phyloP scores from a whole-genome alignment of 2,888 invertebrate genomes.

The Phalangium opilio region DNA sequence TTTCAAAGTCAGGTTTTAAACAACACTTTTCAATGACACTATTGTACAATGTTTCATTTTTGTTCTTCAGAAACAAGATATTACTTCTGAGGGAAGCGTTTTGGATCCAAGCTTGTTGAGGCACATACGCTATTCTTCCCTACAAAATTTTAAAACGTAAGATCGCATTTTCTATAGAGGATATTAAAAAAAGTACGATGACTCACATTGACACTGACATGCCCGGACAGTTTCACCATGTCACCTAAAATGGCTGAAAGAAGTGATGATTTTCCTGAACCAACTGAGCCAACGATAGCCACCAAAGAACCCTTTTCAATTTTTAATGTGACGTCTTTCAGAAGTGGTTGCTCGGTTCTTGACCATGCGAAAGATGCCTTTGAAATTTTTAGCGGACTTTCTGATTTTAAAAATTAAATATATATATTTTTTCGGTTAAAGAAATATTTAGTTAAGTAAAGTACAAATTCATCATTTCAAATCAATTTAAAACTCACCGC shows the following conservation, averaged over 20 bases:
- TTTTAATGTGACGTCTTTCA: conserved; percentile 14
- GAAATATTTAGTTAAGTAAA: too few relatives aligned
- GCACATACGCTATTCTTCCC: too few relatives aligned
- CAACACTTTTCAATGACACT: conserved; percentile 21
- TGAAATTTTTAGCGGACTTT: too few relatives aligned
- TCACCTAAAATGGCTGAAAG: conserved; percentile 18
- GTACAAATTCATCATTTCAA: too few relatives aligned
- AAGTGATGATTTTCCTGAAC: conserved; percentile 20
- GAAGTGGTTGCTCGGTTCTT: conserved; percentile 24
- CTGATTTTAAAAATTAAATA: too few relatives aligned
- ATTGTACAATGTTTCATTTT: conserved; percentile 41
- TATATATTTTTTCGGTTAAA: too few relatives aligned
- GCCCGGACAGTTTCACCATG: conserved; percentile 15
- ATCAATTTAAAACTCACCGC: too few relatives aligned
- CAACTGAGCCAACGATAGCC: conserved; percentile 20
- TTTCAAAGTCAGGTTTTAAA: conserved; percentile 40
- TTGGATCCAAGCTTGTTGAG: too few relatives aligned
- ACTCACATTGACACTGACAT: conserved; percentile 6
- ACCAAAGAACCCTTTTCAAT: conserved; percentile 12
- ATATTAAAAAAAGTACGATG: too few relatives aligned
- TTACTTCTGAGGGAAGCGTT: too few relatives aligned
- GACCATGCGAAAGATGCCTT: conserved; percentile 88
- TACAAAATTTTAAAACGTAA: too few relatives aligned
- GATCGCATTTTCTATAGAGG: too few relatives aligned
- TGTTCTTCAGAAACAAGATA: conserved; percentile 68